These are phyloP conservation scores for Drosophila anceps DNA, from an alignment of 2,888 invertebrate species.

Conservation along the genomic window DNA sequence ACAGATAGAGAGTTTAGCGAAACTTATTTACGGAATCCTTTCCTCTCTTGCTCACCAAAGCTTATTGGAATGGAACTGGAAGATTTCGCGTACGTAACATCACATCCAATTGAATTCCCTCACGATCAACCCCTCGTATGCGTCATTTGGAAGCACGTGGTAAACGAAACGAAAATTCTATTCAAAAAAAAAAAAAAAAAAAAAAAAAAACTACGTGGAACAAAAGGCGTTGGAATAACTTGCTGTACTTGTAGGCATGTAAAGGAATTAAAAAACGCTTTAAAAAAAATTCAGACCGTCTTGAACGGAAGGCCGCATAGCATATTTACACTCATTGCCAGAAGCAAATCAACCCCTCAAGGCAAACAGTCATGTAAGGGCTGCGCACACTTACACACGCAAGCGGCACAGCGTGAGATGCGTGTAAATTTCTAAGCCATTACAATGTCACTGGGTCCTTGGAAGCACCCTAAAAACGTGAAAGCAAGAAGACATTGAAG, in stretches of 20 bases:
- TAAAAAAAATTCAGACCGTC: conserved; percentile 35
- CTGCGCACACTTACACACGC: conserved; percentile 42
- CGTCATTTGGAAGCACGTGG: conserved; percentile 57
- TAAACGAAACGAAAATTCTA: conserved; percentile 31
- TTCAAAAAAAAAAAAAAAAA: too few species aligned
- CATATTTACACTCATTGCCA: conserved; percentile 38
- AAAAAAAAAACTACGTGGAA: conserved; percentile 51
- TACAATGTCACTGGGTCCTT: conserved; percentile 81
- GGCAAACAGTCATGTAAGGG: conserved; percentile 56
- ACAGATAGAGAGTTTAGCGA: background rate
- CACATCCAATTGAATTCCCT: conserved; percentile 42
- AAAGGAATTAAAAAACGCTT: conserved; percentile 78
- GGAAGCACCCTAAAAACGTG: conserved; percentile 72
- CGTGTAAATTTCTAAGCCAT: conserved; percentile 74
- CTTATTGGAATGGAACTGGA: conserved; percentile 54
- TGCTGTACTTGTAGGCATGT: conserved; percentile 46
- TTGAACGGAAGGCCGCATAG: conserved; percentile 28
- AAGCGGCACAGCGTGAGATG: conserved; percentile 65
- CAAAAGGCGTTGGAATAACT: conserved; percentile 69
- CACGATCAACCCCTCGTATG: conserved; percentile 53
- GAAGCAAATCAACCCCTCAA: conserved; percentile 64
- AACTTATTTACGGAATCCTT: too few species aligned
- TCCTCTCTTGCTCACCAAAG: background rate
- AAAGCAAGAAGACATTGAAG: conserved; percentile 45
- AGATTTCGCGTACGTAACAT: conserved; percentile 15